Conservation (phyloP, 2,113 vertebrate genomes). For the Scartelaos histophorus region DNA sequence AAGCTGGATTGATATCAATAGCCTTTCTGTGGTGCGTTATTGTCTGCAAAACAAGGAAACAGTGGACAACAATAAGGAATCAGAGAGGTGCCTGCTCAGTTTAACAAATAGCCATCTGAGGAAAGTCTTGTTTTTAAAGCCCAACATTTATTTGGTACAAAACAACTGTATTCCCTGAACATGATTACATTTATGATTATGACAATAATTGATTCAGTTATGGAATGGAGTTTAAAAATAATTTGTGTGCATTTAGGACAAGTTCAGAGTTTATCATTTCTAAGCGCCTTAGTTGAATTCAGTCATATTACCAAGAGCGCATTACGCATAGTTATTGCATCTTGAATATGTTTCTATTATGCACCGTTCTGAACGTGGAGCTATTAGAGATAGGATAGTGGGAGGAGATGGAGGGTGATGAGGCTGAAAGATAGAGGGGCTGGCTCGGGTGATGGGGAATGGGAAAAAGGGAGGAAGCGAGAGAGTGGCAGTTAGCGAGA, state of each 20-base stretch:
- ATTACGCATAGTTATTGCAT: not conserved
- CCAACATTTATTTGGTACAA: not conserved
- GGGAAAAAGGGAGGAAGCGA: not conserved
- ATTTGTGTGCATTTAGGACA: too few species aligned
- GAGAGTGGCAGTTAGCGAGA: conserved; percentile 26
- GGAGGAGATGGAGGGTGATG: not conserved
- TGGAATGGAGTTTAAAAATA: too few species aligned
- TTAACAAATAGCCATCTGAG: not conserved
- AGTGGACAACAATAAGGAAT: conserved; percentile 5
- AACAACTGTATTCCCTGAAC: not conserved
- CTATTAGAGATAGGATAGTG: conserved; percentile 2
- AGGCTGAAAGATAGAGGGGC: conserved; percentile 21
- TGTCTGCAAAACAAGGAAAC: conserved; percentile 17
- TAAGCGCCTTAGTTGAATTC: too few species aligned
- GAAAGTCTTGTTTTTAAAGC: not conserved
- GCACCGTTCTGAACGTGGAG: conserved; percentile 5
- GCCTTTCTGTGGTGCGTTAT: conserved; percentile 11
- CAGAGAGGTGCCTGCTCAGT: not conserved
- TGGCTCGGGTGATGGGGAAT: not conserved
- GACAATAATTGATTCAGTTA: not conserved
- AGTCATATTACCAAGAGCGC: not conserved
- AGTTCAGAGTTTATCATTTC: too few species aligned
- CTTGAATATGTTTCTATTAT: conserved; percentile 4
- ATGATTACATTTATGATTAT: too few species aligned
- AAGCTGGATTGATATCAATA: conserved; percentile 12